Conservation (phyloP, 2,113 vertebrate species). For the Pseudonaja textilis region DNA sequence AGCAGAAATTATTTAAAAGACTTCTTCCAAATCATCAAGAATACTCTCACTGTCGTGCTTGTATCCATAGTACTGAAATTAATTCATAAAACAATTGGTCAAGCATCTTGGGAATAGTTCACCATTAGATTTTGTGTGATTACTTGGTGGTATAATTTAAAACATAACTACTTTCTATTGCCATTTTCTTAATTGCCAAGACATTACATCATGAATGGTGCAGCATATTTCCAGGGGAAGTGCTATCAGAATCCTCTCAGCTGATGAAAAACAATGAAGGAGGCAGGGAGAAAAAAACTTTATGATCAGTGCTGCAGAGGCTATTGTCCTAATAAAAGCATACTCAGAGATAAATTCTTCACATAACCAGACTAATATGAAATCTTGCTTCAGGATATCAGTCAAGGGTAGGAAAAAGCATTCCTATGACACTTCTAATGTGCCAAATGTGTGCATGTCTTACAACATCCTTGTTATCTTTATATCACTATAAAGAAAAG, state of each 20-base stretch:
- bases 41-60: conserved; percentile 60
- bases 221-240: conserved; percentile 40
- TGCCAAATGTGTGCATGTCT: neutral
- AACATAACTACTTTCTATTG: conserved; percentile 59
- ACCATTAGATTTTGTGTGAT: conserved; percentile 68
- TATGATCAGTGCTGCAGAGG: neutral
- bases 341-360: neutral
- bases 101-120: conserved; percentile 62
- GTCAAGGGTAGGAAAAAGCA: neutral
- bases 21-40: conserved; percentile 62
- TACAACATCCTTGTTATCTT: neutral
- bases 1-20: conserved; percentile 47
- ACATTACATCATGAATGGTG: conserved; percentile 63
- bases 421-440: neutral
- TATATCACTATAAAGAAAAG: neutral
- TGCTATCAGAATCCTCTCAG: conserved; percentile 6
- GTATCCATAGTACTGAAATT: conserved; percentile 66
- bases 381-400: neutral
- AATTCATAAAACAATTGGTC: conserved; percentile 70
- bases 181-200: conserved; percentile 59
- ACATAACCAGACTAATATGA: neutral
- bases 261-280: conserved; percentile 34
- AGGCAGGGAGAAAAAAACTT: neutral
- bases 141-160: conserved; percentile 71
- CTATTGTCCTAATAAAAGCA: neutral